Conservation (phyloP, 2,797 vertebrate species). For the Hylomyscus alleni region DNA sequence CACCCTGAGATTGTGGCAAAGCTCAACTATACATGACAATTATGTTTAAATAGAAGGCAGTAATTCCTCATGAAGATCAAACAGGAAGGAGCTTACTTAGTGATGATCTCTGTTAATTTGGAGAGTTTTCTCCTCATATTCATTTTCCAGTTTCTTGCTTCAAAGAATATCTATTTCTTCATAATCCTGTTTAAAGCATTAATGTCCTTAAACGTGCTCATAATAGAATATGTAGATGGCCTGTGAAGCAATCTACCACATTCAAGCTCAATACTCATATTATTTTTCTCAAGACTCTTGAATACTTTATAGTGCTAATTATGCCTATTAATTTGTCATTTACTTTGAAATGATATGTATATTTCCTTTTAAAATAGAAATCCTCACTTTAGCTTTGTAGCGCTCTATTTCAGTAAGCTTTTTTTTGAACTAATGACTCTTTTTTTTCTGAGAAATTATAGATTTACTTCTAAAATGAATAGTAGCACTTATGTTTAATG, state of each 20-base stretch:
- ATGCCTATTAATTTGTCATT: slow-evolving; percentile 91
- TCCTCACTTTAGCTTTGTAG: slow-evolving; percentile 90
- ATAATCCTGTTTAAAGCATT: slow-evolving; percentile 86
- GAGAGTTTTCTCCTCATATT: slow-evolving; percentile 78
- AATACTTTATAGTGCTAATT: slow-evolving; percentile 93
- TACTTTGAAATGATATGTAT: slow-evolving; percentile 88
- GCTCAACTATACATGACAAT: neutral
- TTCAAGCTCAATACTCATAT: slow-evolving; percentile 89
- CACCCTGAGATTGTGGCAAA: neutral
- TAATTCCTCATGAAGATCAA: slow-evolving; percentile 68
- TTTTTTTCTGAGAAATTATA: slow-evolving; percentile 92
- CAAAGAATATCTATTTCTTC: slow-evolving; percentile 82
- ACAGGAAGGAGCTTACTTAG: slow-evolving; percentile 68
- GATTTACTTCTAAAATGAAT: slow-evolving; percentile 87
- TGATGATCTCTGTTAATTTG: slow-evolving; percentile 72
- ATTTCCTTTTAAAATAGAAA: slow-evolving; percentile 88
- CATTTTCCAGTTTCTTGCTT: slow-evolving; percentile 83
- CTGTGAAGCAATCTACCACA: slow-evolving; percentile 89
- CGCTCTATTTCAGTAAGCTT: slow-evolving; percentile 89
- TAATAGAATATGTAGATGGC: slow-evolving; percentile 88
- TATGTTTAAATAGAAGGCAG: slow-evolving; percentile 51
- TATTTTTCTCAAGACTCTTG: slow-evolving; percentile 90
- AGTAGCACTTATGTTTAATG: slow-evolving; percentile 93
- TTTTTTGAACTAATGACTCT: slow-evolving; percentile 87
- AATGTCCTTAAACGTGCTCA: slow-evolving; percentile 90